phyloP scores from a whole-genome alignment of 2,888 invertebrate genomes.

The Apotomis capreana region DNA sequence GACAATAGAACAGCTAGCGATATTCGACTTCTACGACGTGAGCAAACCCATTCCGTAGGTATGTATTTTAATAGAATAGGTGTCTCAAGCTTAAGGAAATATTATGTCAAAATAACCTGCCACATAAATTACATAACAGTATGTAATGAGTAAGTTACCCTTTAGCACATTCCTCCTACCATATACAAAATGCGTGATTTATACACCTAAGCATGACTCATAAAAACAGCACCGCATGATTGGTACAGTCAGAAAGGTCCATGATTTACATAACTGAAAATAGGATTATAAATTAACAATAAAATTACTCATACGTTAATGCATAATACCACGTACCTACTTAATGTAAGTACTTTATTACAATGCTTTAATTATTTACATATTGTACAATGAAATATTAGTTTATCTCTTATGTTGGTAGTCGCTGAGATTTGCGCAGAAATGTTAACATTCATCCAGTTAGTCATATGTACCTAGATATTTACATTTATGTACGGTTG shows the following conservation, averaged over 20 bases:
- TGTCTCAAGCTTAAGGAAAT: too few relatives aligned
- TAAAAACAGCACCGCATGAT: background rate
- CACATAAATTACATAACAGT: background rate
- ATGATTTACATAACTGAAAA: background rate
- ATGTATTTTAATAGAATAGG: too few relatives aligned
- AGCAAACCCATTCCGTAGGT: too few relatives aligned
- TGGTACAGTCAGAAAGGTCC: background rate
- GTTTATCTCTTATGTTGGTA: too few relatives aligned
- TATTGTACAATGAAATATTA: too few relatives aligned
- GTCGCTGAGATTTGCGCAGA: too few relatives aligned
- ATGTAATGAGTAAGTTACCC: background rate
- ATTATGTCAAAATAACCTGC: background rate
- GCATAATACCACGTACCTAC: background rate
- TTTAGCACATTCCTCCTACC: background rate
- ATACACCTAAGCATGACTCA: background rate
- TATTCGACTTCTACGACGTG: too few relatives aligned
- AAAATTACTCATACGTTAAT: background rate
- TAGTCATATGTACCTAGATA: too few relatives aligned
- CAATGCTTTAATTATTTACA: too few relatives aligned
- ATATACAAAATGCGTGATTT: background rate
- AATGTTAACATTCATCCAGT: too few relatives aligned
- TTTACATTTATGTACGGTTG: too few relatives aligned
- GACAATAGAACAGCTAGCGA: too few relatives aligned
- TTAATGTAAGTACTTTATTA: background rate
- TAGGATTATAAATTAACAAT: background rate